Evolutionary conservation across 2,113 vertebrate species (phyloP).

Genomic region (rabbit (Oryctolagus cuniculus)): DNA sequence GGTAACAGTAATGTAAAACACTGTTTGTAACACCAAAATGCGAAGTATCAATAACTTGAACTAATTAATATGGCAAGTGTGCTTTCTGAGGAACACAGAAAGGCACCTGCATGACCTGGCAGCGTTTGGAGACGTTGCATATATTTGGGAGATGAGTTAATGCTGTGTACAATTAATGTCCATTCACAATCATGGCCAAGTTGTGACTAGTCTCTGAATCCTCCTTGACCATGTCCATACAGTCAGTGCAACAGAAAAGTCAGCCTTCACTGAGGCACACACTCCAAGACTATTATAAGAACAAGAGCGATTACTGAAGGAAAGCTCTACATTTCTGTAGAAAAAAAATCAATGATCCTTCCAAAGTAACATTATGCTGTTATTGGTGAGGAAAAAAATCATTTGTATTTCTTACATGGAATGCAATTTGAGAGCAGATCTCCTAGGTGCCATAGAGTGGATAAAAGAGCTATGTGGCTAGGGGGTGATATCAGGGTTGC

Average conservation of each 20-base stretch:
- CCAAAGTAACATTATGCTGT: background rate
- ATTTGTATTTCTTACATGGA: background rate
- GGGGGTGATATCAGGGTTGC: background rate
- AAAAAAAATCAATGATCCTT: background rate
- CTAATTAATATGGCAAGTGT: background rate
- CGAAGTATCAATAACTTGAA: background rate
- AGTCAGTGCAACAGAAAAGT: background rate
- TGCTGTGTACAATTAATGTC: background rate
- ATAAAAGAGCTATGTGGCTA: too few relatives aligned
- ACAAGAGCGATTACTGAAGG: background rate
- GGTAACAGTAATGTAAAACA: background rate
- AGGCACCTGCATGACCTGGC: background rate
- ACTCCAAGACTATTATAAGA: background rate
- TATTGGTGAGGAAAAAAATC: background rate
- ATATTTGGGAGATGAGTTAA: background rate
- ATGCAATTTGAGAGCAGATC: background rate
- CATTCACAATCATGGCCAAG: background rate
- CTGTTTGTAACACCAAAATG: background rate
- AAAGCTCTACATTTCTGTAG: background rate
- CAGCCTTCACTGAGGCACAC: background rate
- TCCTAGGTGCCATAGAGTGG: background rate
- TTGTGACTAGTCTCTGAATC: accelerated
- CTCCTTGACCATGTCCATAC: background rate
- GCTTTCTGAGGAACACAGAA: background rate
- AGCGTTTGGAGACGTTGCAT: background rate